phyloP scores from a whole-genome alignment of 2,113 vertebrate species.

The Bubalus kerabau region DNA sequence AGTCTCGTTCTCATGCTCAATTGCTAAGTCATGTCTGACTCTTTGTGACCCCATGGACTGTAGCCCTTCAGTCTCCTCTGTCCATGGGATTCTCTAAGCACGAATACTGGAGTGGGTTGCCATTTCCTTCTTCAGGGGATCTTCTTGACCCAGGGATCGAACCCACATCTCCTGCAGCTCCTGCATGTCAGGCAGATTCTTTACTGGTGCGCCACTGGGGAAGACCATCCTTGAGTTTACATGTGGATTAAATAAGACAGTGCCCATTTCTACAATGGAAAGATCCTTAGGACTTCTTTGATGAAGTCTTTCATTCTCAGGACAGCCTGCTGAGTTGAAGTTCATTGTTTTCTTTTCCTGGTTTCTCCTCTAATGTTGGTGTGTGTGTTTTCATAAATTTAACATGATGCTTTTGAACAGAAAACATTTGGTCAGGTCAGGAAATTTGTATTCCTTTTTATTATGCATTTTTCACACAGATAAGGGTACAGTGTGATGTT shows the following conservation, averaged over 20 bases:
- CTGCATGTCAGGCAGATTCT: not conserved
- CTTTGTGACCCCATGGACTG: not conserved
- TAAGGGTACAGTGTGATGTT: not conserved
- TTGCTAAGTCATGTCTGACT: not conserved
- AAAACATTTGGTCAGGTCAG: not conserved
- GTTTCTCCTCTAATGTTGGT: not conserved
- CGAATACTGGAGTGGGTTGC: not conserved
- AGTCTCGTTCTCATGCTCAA: not conserved
- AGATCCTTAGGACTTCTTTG: not conserved
- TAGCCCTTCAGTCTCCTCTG: not conserved
- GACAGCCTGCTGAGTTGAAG: not conserved
- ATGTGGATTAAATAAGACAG: not conserved
- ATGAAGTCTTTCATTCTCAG: not conserved
- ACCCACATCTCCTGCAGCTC: not conserved
- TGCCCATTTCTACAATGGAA: not conserved
- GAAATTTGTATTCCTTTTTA: not conserved
- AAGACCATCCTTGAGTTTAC: not conserved
- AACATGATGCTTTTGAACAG: not conserved
- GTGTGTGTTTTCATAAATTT: not conserved
- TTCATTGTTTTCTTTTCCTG: not conserved
- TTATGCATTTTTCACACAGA: not conserved
- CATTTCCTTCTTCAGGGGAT: not conserved
- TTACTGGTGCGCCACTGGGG: not conserved
- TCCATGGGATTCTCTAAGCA: not conserved
- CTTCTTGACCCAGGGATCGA: not conserved